These are phyloP conservation scores for Furcifer pardalis DNA, from an alignment of 2,797 vertebrate genomes.

Conservation along the genomic window DNA sequence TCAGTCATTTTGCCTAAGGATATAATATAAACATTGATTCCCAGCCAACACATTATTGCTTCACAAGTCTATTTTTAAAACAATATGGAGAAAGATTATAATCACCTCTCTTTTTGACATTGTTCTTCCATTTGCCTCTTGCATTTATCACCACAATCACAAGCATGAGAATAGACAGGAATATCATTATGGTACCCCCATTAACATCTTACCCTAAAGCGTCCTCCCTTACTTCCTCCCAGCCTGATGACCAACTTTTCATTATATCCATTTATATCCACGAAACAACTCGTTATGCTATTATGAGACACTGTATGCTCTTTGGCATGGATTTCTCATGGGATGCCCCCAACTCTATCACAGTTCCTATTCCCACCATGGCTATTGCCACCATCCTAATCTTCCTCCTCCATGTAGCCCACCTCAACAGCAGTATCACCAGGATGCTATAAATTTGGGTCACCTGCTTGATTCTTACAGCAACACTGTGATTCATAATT, in stretches of 20 bases:
- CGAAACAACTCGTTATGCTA: background rate
- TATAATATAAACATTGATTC: background rate
- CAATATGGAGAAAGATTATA: background rate
- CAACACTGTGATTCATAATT: background rate
- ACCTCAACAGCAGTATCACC: background rate
- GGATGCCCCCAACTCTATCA: background rate
- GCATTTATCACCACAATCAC: conserved; percentile 4
- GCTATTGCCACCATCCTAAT: no score
- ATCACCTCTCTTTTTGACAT: background rate
- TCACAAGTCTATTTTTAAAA: conserved; percentile 21
- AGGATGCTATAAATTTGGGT: no score
- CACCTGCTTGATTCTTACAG: background rate
- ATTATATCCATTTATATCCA: no score
- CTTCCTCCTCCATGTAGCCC: background rate
- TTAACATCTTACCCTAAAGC: background rate
- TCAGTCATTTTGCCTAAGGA: conserved; percentile 15
- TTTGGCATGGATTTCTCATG: no score
- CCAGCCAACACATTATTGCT: background rate
- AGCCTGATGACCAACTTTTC: no score
- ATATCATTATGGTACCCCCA: background rate
- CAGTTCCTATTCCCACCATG: background rate
- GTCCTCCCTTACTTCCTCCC: no score
- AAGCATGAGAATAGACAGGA: background rate
- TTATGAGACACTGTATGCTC: background rate
- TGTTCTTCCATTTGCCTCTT: background rate